phyloP scores from a whole-genome alignment of 2,797 vertebrate species.

The Chanos chanos region DNA sequence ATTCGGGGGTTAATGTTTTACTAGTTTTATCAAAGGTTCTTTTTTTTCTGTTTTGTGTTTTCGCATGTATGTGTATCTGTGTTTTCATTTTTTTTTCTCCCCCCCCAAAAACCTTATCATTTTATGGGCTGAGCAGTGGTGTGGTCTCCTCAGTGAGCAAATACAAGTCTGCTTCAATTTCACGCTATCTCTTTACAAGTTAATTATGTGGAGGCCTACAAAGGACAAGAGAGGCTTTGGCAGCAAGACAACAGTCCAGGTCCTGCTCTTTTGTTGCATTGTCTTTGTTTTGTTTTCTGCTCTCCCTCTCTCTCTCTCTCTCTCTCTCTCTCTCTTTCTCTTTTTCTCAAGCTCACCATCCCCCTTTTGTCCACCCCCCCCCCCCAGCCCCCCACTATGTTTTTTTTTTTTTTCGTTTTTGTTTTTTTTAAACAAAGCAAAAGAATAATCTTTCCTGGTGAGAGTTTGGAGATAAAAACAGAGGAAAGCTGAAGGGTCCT shows the following conservation, averaged over 20 bases:
- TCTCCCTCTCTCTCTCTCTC: conserved; percentile 42
- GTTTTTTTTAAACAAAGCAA: conserved; percentile 14
- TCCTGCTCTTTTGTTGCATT: conserved; percentile 40
- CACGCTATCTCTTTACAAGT: conserved; percentile 64
- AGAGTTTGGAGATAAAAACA: conserved; percentile 83
- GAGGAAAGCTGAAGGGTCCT: conserved; percentile 80
- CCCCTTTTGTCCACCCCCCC: conserved; percentile 20
- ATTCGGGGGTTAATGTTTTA: conserved; percentile 21
- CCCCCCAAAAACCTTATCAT: conserved; percentile 42
- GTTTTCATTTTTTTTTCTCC: conserved; percentile 1
- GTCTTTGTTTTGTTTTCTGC: conserved; percentile 35
- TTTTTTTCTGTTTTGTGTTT: neutral
- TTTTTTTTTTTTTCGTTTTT: conserved; percentile 24
- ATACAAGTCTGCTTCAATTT: conserved; percentile 60
- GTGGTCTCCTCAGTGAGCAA: conserved; percentile 49
- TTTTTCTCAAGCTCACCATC: conserved; percentile 31
- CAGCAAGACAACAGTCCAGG: conserved; percentile 53
- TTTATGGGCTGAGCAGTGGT: conserved; percentile 40
- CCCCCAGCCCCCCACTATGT: too few relatives aligned
- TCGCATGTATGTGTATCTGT: neutral
- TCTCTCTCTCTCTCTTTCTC: conserved; percentile 26
- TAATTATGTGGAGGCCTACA: conserved; percentile 61
- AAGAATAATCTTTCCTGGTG: conserved; percentile 67
- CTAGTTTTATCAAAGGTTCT: conserved; percentile 27
- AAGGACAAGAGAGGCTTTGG: conserved; percentile 47